These are phyloP conservation scores for Cydia splendana DNA, from an alignment of 1,140 invertebrate species.

Conservation along the genomic window DNA sequence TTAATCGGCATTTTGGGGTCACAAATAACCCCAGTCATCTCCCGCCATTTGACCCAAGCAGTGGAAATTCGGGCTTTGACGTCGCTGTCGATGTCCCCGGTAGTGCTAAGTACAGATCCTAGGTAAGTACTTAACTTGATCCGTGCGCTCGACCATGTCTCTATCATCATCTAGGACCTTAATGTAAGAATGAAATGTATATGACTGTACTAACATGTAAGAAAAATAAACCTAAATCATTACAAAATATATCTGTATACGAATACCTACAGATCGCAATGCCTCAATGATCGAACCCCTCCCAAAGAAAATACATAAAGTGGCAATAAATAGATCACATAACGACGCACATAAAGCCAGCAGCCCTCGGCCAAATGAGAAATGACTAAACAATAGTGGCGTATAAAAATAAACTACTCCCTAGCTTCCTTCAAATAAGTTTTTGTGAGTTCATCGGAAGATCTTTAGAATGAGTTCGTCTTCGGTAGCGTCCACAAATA, in stretches of 20 bases:
- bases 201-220: too few relatives aligned
- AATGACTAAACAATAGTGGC: slow-evolving; percentile 73
- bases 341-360: slow-evolving; percentile 32
- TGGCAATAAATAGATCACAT: slow-evolving; percentile 39
- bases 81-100: too few relatives aligned
- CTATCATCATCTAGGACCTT: too few relatives aligned
- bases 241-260: background rate
- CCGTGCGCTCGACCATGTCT: too few relatives aligned
- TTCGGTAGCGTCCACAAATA: slow-evolving; percentile 51
- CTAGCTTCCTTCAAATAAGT: slow-evolving; percentile 64
- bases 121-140: too few relatives aligned
- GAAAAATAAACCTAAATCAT: background rate
- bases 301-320: slow-evolving; percentile 37
- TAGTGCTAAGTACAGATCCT: too few relatives aligned
- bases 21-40: too few relatives aligned
- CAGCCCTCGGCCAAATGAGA: slow-evolving; percentile 54
- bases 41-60: too few relatives aligned
- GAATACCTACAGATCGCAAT: background rate
- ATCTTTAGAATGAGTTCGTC: slow-evolving; percentile 71
- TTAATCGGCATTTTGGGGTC: too few relatives aligned
- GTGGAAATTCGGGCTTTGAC: too few relatives aligned
- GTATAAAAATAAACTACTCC: slow-evolving; percentile 71
- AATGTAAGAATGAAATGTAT: too few relatives aligned
- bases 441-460: slow-evolving; percentile 75
- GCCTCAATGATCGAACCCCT: slow-evolving; percentile 6